phyloP scores from a whole-genome alignment of 2,797 vertebrate genomes.

The Propithecus perrieri region DNA sequence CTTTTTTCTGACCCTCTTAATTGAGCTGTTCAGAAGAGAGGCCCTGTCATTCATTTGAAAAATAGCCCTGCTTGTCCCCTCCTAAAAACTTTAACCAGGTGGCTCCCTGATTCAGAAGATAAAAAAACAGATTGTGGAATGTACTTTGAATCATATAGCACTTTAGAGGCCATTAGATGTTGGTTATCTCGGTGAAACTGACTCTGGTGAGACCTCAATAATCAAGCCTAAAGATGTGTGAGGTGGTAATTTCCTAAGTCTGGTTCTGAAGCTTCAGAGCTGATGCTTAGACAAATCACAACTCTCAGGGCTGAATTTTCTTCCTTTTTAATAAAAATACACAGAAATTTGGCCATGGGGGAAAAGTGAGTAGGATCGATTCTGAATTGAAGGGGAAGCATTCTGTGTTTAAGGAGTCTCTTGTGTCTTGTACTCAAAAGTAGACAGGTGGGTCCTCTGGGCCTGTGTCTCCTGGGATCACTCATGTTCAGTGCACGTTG shows the following conservation, averaged over 20 bases:
- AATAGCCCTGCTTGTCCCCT: conserved; percentile 74
- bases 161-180: conserved; percentile 64
- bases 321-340: conserved; percentile 59
- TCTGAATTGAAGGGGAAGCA: not conserved
- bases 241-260: not conserved
- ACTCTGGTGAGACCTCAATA: not conserved
- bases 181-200: conserved; percentile 74
- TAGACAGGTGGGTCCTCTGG: conserved; percentile 18
- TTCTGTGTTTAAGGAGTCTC: conserved; percentile 42
- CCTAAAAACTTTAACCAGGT: conserved; percentile 80
- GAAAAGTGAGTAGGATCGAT: conserved; percentile 54
- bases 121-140: conserved; percentile 70
- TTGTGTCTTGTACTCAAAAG: conserved; percentile 34
- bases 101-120: conserved; percentile 63
- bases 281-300: not conserved
- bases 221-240: not conserved
- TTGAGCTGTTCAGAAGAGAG: conserved; percentile 73
- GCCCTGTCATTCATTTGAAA: conserved; percentile 71
- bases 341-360: conserved; percentile 25
- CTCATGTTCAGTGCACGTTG: not conserved
- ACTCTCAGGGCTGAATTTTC: conserved; percentile 16
- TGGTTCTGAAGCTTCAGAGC: not conserved
- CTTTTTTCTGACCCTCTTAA: conserved; percentile 40
- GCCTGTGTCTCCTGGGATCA: conserved; percentile 9
- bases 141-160: conserved; percentile 65